phyloP scores from a whole-genome alignment of 2,797 vertebrate species.

The Crenuchus spilurus region DNA sequence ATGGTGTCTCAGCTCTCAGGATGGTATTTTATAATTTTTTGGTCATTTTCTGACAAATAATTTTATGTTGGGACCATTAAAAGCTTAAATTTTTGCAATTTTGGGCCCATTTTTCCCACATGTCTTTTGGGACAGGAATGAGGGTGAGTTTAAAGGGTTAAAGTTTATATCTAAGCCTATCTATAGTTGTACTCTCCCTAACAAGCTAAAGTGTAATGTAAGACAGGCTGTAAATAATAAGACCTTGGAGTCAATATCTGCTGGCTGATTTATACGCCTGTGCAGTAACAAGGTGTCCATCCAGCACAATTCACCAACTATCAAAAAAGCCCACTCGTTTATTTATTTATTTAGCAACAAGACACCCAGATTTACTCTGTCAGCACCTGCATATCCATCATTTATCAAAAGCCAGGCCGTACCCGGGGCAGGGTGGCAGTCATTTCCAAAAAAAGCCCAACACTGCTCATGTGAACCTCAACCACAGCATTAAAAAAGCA shows the following conservation, averaged over 20 bases:
- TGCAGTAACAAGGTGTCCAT: neutral
- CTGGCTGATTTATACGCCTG: constrained; percentile 4
- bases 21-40: too few species aligned
- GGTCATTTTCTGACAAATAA: too few species aligned
- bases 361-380: neutral
- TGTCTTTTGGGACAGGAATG: too few species aligned
- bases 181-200: neutral
- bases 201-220: neutral
- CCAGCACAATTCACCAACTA: neutral
- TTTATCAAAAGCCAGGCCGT: neutral
- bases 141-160: too few species aligned
- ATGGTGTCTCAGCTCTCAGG: too few species aligned
- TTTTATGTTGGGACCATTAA: too few species aligned
- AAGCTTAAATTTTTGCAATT: too few species aligned
- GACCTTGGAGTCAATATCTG: neutral
- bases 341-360: neutral
- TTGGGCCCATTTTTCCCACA: too few species aligned
- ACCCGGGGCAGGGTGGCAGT: neutral
- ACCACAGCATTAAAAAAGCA: neutral
- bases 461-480: neutral
- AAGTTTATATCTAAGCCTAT: neutral
- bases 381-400: neutral
- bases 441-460: neutral
- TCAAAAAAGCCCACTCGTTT: neutral
- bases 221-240: neutral